phyloP scores from a whole-genome alignment of 1,140 invertebrate genomes.

The Bombus haemorrhoidalis region DNA sequence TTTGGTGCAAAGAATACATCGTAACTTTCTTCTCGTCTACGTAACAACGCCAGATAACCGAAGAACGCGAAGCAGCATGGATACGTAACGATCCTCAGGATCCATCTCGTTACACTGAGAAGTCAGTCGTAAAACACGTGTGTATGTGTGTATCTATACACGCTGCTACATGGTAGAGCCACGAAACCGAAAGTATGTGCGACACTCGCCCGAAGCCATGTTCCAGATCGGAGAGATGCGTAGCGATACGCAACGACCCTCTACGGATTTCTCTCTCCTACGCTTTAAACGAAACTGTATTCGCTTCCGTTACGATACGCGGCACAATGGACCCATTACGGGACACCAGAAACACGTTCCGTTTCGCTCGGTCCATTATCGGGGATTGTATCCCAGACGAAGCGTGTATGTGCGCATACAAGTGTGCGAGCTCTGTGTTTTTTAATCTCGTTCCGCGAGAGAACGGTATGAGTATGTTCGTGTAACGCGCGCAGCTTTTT shows the following conservation, averaged over 20 bases:
- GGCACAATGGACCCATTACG: constrained; percentile 53
- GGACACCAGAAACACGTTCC: constrained; percentile 51
- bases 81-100: constrained; percentile 43
- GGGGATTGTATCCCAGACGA: constrained; percentile 33
- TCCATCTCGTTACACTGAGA: constrained; percentile 38
- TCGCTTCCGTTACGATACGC: constrained; percentile 44
- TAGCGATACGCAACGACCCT: constrained; percentile 41
- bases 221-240: constrained; percentile 19
- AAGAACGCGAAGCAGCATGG: neutral
- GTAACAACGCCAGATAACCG: too few species aligned
- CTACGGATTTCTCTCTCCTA: constrained; percentile 9
- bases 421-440: neutral
- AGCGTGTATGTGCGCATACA: neutral
- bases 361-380: constrained; percentile 53
- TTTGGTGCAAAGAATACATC: too few species aligned
- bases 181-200: constrained; percentile 18
- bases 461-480: constrained; percentile 14
- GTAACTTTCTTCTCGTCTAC: too few species aligned
- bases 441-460: constrained; percentile 35
- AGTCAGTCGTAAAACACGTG: neutral
- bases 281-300: constrained; percentile 41
- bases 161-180: too few species aligned
- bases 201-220: neutral
- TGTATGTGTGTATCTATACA: too few species aligned
- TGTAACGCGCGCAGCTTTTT: constrained; percentile 15